Evolutionary conservation across 2,888 invertebrate genomes (phyloP), one percentile per base, ranked within the genome.

Genomic region (Drosophila koepferae): DNA sequence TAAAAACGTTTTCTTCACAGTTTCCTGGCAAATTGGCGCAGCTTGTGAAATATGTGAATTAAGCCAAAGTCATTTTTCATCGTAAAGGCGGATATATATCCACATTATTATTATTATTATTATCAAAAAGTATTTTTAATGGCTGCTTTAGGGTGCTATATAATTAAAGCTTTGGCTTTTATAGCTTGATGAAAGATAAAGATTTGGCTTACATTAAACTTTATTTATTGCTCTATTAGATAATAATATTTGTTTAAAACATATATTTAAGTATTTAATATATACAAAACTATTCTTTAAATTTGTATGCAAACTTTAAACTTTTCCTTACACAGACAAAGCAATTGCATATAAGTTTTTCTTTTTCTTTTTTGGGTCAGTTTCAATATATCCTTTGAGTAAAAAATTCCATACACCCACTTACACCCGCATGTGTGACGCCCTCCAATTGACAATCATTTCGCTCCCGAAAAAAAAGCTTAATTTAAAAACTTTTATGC

Each of bases 401-500:
- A 12, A 14, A 14, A 20, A 34, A 51, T 14, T 8, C 20, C 18
- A 20, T 0, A 14, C 40, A 20, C 44, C 16, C 5, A 72, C 20
- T 31, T 3, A 60, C 18, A 46, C 46, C 43, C 31, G 41, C 36
- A 40, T 40, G 16, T 41, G 41, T 28, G 12, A 7, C 28, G n/a
- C 66, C 68, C 44, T 60, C 67, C 64, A 44, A 44, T 74, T 88
- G 82, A 80, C 86, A 88, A 63, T 62, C 70, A 69, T 70, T 54
- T 38, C 63, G 20, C 12, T 18, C 36, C 31, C 31, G 41, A 76
- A 72, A 75, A 88, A 75, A 88, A 86, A 86, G 86, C 88, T 86
- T 88, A 90, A 86, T 86, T 86, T 86, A 79, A 86, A 86, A 86
- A 86, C 51, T 86, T 86, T 90, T 86, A 75, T 75, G 74, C 74